Percentiles rank a stretch among this genome's conserved stretches.
phyloP scores from a whole-genome alignment of 2,888 invertebrate genomes.

The Andrena fulva region DNA sequence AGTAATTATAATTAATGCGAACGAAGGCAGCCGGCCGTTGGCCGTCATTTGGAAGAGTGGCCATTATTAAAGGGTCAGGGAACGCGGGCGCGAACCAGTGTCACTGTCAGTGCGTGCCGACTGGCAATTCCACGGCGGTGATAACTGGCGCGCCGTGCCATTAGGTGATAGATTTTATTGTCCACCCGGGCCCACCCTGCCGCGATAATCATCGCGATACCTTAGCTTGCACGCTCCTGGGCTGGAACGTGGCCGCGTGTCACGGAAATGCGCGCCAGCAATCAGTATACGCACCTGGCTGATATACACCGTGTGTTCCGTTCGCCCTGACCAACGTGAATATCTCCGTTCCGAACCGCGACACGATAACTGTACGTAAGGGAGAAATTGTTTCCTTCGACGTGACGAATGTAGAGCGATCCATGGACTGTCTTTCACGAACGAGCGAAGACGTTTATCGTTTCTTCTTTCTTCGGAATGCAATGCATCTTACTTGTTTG shows the following conservation, averaged over 20 bases:
- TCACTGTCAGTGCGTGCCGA: constrained; percentile 71
- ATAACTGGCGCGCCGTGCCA: constrained; percentile 65
- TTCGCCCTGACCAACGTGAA: background rate
- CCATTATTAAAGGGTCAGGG: constrained; percentile 45
- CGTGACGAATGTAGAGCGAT: background rate
- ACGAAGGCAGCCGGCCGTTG: constrained; percentile 20
- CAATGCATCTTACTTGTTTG: background rate
- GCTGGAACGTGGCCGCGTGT: constrained; percentile 56
- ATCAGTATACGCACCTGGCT: constrained; percentile 52
- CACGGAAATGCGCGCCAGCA: constrained; percentile 63
- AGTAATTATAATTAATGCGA: constrained; percentile 67
- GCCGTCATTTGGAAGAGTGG: constrained; percentile 55
- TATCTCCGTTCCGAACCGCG: background rate
- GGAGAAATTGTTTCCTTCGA: constrained; percentile 38
- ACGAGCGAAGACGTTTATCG: background rate
- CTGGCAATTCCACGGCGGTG: constrained; percentile 65
- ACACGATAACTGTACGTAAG: background rate
- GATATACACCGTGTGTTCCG: constrained; percentile 13
- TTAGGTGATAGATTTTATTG: constrained; percentile 73
- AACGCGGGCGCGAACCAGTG: constrained; percentile 53
- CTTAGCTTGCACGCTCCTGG: constrained; percentile 49
- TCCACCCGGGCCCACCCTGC: constrained; percentile 47
- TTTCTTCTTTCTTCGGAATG: background rate
- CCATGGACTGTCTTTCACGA: background rate
- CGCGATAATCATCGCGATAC: constrained; percentile 70